Base-by-base conservation (phyloP, 2,113 vertebrate species). In the Chaetodon trifascialis region DNA sequence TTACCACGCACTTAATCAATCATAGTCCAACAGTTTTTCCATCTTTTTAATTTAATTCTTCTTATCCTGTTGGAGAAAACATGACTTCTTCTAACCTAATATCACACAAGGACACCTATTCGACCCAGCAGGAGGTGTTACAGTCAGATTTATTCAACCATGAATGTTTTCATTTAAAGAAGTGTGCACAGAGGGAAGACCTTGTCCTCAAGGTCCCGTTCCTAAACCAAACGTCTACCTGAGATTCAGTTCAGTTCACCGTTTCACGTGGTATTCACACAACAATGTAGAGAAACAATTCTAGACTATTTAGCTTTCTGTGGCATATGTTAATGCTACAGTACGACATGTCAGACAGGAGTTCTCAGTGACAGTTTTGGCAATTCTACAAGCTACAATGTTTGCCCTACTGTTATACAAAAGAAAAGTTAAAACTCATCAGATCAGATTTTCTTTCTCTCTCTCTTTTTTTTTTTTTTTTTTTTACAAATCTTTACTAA, bases 211-310 rank as follows among this genome's bases (percentile, higher is more conserved):
- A 87, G 85, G 89, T 90, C 90, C 72, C 34, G 30, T 54, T 86
- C 81, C 85, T 90, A 90, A 90, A 89, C 87, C 88, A 80, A 87
- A 91, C 86, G 15, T 91, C 92, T 93, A 94, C 92, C 93, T 94
- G 93, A 94, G 93, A 92, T 94, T 93, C 88, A 84, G 38, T 88
- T 91, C 85, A 89, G 70, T 79, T 89, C 83, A 88, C 88, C 84
- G 86, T 83, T 82, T 85, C 86, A 92, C 86, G 30, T 85, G 83
- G 64, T 88, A 83, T 82, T 90, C 89, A 92, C 92, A 86, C 19
- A 86, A 91, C 85, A 75, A 91, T 63, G 86, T 49, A 79, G 86
- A 90, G 89, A 86, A 91, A 93, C 86, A 82, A 76, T 65, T 79
- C 90, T 94, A 93, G 83, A 86, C 88, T 91, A 91, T 64, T 86